Base-by-base conservation (phyloP, 2,113 vertebrate genomes). In the Uria aalge region DNA sequence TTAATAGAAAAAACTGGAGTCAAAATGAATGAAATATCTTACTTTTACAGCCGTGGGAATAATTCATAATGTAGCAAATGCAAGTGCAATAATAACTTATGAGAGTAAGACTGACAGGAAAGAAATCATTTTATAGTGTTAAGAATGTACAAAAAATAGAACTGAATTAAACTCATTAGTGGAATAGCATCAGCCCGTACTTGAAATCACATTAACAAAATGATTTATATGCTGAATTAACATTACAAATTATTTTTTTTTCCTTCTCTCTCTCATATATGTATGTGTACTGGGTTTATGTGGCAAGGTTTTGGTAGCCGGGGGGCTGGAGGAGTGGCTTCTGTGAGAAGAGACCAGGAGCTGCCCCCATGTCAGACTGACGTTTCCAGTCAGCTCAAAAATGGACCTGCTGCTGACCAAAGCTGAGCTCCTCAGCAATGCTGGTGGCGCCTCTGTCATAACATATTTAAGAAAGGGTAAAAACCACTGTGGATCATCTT, bases 1-100 rank as follows among this genome's bases (percentile, higher is more conserved):
- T 93, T 94, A 97, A 93, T 90, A 91, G 73, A 92, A 95, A 94
- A 96, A 87, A 60, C 0, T 41, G 3, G 47, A 80, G 59, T 72
- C 34, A 88, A 83, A 89, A 29, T 55, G 85, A 96, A 94, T 85
- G 59, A 95, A 95, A 93, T 91, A 92, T 88, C 75, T 95, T 96
- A 92, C 53, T 90, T 96, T 82, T 94, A 95, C 59, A 89, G 55
- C 57, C 2, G 0, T 71, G 90, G 85, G 83, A 96, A 77, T 57
- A 79, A 91, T 89, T 91, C 50, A 50, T 89, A 93, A 84, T 6
- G 9, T 38, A 91, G 36, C 19, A 80, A 48, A 91, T 57, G 48
- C 27, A 91, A 84, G 40, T 88, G 17, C 47, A 88, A 80, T 90
- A 96, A 75, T 85, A 96, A 94, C 29, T 89, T 94, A 94, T 57